Base-by-base conservation (phyloP, 2,797 vertebrate genomes). In the Tamandua tetradactyla region DNA sequence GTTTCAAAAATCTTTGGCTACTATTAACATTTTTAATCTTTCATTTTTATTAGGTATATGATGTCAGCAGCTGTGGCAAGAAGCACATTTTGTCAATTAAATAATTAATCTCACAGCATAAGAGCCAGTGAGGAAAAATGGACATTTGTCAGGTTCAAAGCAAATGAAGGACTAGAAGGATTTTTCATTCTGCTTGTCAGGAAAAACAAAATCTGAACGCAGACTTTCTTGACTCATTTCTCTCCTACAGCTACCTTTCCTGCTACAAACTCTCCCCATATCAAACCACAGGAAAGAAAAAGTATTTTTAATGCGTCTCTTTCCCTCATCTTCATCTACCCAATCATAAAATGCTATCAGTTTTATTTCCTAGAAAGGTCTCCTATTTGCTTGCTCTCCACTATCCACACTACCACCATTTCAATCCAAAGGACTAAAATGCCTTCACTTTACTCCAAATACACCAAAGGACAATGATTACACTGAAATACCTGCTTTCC, bases 21-120 rank as follows among this genome's bases (percentile, higher is more conserved):
- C 83, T 52, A 86, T 89, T 89, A 92, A 91, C 89, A 91, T 91
- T 96, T 96, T 95, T 75, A 61, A 92, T 95, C 83, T 95, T 95
- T 97, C 94, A 94, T 92, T 96, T 97, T 97, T 93, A 97, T 97
- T 91, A 83, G 27, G 75, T 90, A 62, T 40, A 69, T 89, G 95
- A 94, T 97, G 96, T 86, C 96, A 96, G 80, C 75, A 95, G 76
- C 96, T 52, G 72, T 94, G 95, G 95, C 96, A 97, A 83, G 95
- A 94, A 96, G 95, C 92, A 96, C 92, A 94, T 95, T 95, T 95
- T 97, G 91, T 96, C 96, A 96, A 97, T 96, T 96, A 95, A 95
- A 96, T 96, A 93, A 97, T 96, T 96, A 95, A 97, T 97, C 94
- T 90, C 95, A 75, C 71, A 84, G 84, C 94, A 87, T 83, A 88